A percentile compares a stretch with the other conserved stretches of the same genome.
Conservation (phyloP, 1,140 invertebrate species). For the Drosophila simulans region DNA sequence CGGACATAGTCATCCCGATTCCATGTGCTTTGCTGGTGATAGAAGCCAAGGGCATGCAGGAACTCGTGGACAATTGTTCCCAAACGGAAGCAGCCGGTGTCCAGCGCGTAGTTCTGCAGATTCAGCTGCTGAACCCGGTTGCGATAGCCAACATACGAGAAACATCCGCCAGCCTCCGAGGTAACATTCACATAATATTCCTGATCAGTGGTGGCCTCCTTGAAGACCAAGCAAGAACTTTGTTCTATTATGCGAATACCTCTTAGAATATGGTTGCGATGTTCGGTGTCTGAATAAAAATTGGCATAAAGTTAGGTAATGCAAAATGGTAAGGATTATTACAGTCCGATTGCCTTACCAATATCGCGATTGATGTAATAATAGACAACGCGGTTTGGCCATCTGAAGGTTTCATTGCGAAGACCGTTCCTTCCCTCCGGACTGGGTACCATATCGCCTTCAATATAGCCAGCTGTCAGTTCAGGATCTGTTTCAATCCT, state of each 20-base stretch:
- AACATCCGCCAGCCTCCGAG: constrained; percentile 85
- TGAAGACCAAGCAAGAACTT: constrained; percentile 57
- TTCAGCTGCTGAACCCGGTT: constrained; percentile 85
- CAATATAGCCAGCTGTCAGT: constrained; percentile 53
- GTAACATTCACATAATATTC: constrained; percentile 77
- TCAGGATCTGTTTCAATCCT: constrained; percentile 62
- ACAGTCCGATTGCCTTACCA: constrained; percentile 23
- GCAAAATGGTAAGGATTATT: no score
- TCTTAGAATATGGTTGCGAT: constrained; percentile 55
- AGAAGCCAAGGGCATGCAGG: constrained; percentile 89
- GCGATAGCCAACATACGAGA: constrained; percentile 85
- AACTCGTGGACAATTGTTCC: constrained; percentile 89
- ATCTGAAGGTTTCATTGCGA: constrained; percentile 86
- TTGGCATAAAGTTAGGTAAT: no score
- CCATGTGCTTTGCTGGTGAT: constrained; percentile 89
- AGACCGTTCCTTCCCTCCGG: constrained; percentile 85
- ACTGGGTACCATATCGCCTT: constrained; percentile 67
- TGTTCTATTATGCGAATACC: constrained; percentile 50
- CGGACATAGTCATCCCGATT: constrained; percentile 89
- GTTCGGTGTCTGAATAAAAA: constrained; percentile 42
- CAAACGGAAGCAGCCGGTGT: constrained; percentile 71
- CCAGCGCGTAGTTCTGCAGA: constrained; percentile 84
- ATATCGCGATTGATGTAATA: constrained; percentile 86
- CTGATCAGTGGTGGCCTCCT: constrained; percentile 56
- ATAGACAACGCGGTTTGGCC: constrained; percentile 87